Evolutionary conservation across 2,113 vertebrate species (phyloP).

Genomic region (Anolis sagrei): DNA sequence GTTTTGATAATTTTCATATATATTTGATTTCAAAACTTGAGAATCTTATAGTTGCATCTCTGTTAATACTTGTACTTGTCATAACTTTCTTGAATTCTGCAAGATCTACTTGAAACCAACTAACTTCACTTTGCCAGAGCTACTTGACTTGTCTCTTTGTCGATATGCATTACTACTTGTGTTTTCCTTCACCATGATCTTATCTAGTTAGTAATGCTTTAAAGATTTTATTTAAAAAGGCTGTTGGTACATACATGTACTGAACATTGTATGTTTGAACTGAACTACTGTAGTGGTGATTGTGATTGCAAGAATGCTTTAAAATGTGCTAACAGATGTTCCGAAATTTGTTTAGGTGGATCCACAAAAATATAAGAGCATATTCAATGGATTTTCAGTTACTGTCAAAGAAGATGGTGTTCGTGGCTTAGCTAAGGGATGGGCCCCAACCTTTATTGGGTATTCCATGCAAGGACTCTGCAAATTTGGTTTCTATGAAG

Average conservation of each 20-base stretch:
- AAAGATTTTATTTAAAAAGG: not conserved
- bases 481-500: constrained; percentile 99
- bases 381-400: constrained; percentile 92
- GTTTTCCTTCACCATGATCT: not conserved
- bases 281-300: not conserved
- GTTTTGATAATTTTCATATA: not conserved
- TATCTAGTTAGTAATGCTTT: not conserved
- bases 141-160: not conserved
- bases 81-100: not conserved
- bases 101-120: not conserved
- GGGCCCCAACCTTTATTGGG: constrained; percentile 97
- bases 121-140: constrained; percentile 1
- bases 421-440: constrained; percentile 94
- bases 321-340: constrained; percentile 26
- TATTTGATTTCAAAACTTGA: not conserved
- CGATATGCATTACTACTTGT: not conserved
- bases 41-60: not conserved
- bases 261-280: not conserved
- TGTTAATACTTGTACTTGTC: not conserved
- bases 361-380: constrained; percentile 94
- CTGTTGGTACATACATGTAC: not conserved
- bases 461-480: constrained; percentile 99
- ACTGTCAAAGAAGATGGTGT: constrained; percentile 93
- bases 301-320: not conserved
- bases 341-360: constrained; percentile 82